Evolutionary conservation across 1,140 invertebrate species (phyloP), one percentile per base, ranked within the genome.

Genomic region (Globodera ellingtonae): DNA sequence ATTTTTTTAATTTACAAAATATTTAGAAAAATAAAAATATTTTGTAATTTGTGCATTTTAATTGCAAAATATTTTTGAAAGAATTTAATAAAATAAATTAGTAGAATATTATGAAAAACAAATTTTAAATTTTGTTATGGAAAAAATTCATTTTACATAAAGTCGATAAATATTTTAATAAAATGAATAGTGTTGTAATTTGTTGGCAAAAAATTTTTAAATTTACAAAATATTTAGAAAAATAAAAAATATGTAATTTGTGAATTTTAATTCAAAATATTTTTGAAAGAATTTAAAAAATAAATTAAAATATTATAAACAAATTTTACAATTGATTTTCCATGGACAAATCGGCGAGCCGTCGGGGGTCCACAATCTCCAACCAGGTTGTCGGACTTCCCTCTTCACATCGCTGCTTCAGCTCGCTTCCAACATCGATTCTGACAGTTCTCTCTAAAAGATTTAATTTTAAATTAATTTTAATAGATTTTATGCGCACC

Each of bases 281-380:
- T 50, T 50, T 50, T 50, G 6, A 50, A 50, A 7, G 48, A 7
- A 50, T 50, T 50, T 50, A 7, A 7, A 10, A 50, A 50, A 50
- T 50, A 10, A 50, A 24, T 24, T 24, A 24, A 1, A 24, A 24
- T 24, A 59, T 18, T 35, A 46, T 48, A 24, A 24, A 24, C 24
- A 24, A 24, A n/a, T 62, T 4, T n/a, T 67, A 77, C 75, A 69
- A 67, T 77, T 77, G 75, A 15, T 69, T 46, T n/a, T 77, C 75
- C 24, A 77, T 67, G 65, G 75, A 77, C 65, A 77, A 10, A 13
- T 69, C 62, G 44, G 44, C n/a, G 50, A 67, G 35, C 21, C 69
- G 62, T 35, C 62, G 65, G 3, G 44, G 56, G 69, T 77, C 52
- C 21, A 77, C 62, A 21, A 77, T 69, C 10, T 77, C 75, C 24